A percentile compares a stretch with the other conserved stretches of the same genome.
phyloP scores from a whole-genome alignment of 2,797 vertebrate species.

The Hyperoplus lanceolatus region DNA sequence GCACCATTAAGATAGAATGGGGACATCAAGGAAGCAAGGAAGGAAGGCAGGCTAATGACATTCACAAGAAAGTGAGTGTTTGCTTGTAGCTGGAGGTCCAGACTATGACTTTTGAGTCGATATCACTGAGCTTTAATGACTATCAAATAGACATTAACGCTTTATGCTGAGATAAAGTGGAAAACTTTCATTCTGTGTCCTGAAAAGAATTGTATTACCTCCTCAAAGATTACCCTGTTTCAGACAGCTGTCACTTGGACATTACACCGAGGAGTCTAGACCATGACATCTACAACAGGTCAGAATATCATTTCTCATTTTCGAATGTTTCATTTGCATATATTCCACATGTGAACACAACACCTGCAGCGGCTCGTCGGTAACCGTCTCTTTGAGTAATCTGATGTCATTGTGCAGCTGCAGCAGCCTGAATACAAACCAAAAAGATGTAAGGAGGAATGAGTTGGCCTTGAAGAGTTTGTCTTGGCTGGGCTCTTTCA shows the following conservation, averaged over 20 bases:
- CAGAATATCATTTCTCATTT: background rate
- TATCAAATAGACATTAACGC: slow-evolving; percentile 50
- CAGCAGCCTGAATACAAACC: slow-evolving; percentile 24
- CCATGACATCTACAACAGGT: background rate
- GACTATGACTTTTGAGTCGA: slow-evolving; percentile 43
- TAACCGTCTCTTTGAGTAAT: slow-evolving; percentile 47
- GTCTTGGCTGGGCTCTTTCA: slow-evolving; percentile 56
- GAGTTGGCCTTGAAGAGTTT: slow-evolving; percentile 53
- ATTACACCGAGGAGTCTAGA: background rate
- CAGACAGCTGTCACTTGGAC: slow-evolving; percentile 8
- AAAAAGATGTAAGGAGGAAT: slow-evolving; percentile 30
- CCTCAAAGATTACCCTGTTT: slow-evolving; percentile 12
- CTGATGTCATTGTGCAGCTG: slow-evolving; percentile 68
- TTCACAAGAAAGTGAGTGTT: slow-evolving; percentile 43
- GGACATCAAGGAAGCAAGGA: slow-evolving; percentile 56
- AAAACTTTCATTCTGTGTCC: slow-evolving; percentile 43
- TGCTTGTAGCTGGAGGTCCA: slow-evolving; percentile 55
- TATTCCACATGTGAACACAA: slow-evolving; percentile 20
- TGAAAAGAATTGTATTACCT: slow-evolving; percentile 38
- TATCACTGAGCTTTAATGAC: slow-evolving; percentile 64
- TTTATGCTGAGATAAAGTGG: slow-evolving; percentile 43
- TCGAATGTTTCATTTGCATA: slow-evolving; percentile 3
- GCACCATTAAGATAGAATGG: slow-evolving; percentile 79
- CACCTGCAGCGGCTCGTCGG: slow-evolving; percentile 37
- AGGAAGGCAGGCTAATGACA: slow-evolving; percentile 69